Evolutionary conservation across 2,888 invertebrate species (phyloP).

Genomic region (Habrosyne pyritoides): DNA sequence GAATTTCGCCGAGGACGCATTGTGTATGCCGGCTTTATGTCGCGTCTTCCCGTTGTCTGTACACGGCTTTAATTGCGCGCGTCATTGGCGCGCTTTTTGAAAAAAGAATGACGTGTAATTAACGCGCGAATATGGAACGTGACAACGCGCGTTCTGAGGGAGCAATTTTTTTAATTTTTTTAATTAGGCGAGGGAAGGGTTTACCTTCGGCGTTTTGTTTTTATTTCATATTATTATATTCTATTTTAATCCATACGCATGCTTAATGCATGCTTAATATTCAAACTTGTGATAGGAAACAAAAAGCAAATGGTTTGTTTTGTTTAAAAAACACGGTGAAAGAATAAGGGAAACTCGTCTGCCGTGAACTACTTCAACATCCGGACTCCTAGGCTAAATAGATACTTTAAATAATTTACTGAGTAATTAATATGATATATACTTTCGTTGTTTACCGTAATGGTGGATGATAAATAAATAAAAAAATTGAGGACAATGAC

Average conservation of each 20-base stretch:
- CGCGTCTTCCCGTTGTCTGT: conserved; percentile 82
- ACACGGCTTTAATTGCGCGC: conserved; percentile 82
- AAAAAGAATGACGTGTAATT: conserved; percentile 84
- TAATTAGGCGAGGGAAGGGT: conserved; percentile 76
- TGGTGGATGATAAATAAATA: conserved; percentile 62
- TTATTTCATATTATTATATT: not conserved
- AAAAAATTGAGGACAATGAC: conserved; percentile 75
- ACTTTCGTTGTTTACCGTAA: conserved; percentile 60
- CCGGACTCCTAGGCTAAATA: not conserved
- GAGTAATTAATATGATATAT: conserved; percentile 73
- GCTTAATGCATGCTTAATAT: not conserved
- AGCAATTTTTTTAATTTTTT: conserved; percentile 73
- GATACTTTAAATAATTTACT: conserved; percentile 42
- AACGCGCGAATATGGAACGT: conserved; percentile 83
- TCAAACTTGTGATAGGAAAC: not conserved
- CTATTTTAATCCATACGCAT: not conserved
- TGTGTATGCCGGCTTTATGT: conserved; percentile 82
- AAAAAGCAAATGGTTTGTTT: not conserved
- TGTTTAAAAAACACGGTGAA: not conserved
- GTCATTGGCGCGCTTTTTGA: conserved; percentile 83
- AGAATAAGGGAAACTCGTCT: not conserved
- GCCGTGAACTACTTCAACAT: not conserved
- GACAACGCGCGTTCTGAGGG: conserved; percentile 81
- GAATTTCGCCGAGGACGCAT: conserved; percentile 82
- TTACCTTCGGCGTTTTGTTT: conserved; percentile 50